phyloP scores from a whole-genome alignment of 2,113 vertebrate species.

The Thamnaconus septentrionalis region DNA sequence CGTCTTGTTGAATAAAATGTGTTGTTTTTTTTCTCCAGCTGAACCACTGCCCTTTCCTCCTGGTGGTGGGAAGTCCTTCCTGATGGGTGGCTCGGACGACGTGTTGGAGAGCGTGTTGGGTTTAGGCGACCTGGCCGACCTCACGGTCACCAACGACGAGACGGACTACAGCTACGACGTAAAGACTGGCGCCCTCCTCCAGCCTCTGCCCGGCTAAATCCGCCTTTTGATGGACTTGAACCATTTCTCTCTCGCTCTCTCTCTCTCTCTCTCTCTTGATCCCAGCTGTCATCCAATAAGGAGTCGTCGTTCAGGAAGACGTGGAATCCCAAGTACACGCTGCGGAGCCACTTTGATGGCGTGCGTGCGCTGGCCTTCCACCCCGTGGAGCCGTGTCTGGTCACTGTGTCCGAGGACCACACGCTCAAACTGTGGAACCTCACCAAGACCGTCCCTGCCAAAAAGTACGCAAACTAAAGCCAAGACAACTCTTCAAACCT shows the following conservation, averaged over 20 bases:
- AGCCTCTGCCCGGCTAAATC: no score
- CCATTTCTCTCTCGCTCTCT: no score
- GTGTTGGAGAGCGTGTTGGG: slow-evolving; percentile 95
- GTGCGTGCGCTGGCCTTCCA: slow-evolving; percentile 96
- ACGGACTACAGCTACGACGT: slow-evolving; percentile 98
- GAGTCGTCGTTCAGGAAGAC: slow-evolving; percentile 98
- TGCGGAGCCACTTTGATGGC: slow-evolving; percentile 97
- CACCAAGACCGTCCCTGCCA: slow-evolving; percentile 98
- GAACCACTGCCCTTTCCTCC: slow-evolving; percentile 94
- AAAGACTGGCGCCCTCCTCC: slow-evolving; percentile 45
- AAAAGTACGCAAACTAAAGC: slow-evolving; percentile 80
- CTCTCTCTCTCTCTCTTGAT: background rate
- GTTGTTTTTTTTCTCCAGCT: slow-evolving; percentile 26
- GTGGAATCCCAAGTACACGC: slow-evolving; percentile 97
- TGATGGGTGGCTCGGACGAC: slow-evolving; percentile 91
- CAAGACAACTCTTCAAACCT: no score
- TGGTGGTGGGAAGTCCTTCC: slow-evolving; percentile 94
- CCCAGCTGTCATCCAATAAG: slow-evolving; percentile 91
- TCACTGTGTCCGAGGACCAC: slow-evolving; percentile 98
- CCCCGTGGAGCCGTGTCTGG: slow-evolving; percentile 94
- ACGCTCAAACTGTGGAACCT: slow-evolving; percentile 99
- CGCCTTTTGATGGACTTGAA: no score
- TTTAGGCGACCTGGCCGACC: slow-evolving; percentile 96
- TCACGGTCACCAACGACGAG: slow-evolving; percentile 96
- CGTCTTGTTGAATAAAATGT: no score